Percentiles rank a stretch among this genome's conserved stretches.
Evolutionary conservation across 2,113 vertebrate genomes (phyloP).

Genomic region (Andinoacara biseriatus): DNA sequence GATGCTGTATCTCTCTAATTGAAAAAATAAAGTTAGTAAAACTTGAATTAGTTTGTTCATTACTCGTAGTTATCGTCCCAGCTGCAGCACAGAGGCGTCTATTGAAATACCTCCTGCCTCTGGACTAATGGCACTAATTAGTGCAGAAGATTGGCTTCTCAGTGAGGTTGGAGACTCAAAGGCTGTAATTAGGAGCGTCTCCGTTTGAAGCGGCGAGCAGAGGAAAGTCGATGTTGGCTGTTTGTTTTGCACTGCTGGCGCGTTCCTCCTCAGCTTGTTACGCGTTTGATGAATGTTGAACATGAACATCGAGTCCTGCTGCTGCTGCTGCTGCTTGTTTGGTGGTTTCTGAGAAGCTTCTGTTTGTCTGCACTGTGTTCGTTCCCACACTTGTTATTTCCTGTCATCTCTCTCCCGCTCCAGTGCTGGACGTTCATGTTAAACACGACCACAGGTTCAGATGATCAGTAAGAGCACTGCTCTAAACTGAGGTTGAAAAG

Average conservation of each 20-base stretch:
- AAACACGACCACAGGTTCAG: not conserved
- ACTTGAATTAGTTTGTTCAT: conserved; percentile 18
- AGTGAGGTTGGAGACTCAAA: conserved; percentile 26
- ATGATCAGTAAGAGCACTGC: not conserved
- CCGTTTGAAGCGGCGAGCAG: not conserved
- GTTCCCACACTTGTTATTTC: no score
- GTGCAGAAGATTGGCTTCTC: conserved; percentile 24
- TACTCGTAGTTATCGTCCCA: not conserved
- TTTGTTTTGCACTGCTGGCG: not conserved
- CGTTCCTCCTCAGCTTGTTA: not conserved
- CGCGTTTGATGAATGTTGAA: not conserved
- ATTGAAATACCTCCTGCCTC: not conserved
- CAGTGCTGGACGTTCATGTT: not conserved
- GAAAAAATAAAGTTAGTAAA: not conserved
- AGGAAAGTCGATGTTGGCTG: not conserved
- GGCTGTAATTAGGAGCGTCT: conserved; percentile 23
- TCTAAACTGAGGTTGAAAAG: no score
- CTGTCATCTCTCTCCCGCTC: no score
- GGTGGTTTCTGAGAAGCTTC: not conserved
- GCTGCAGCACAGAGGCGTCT: not conserved
- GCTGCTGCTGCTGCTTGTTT: not conserved
- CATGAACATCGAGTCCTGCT: not conserved
- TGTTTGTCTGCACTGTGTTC: not conserved
- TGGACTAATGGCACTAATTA: conserved; percentile 18
- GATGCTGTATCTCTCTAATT: not conserved